Conservation (phyloP, 2,888 invertebrate genomes). For the Mechanitis messenoides region DNA sequence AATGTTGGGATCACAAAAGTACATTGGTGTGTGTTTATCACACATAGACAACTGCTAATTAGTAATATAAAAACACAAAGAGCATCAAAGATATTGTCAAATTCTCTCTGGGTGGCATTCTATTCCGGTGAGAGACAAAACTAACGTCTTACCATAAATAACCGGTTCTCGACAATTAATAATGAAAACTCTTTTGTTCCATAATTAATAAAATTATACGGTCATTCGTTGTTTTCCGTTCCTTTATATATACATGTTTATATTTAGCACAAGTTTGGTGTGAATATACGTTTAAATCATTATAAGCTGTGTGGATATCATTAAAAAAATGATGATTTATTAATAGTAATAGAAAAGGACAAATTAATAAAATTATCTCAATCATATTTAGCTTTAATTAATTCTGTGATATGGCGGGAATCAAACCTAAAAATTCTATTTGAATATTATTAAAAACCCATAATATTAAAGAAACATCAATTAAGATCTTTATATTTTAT, state of each 20-base stretch:
- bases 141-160: slow-evolving; percentile 62
- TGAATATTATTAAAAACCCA: too few relatives aligned
- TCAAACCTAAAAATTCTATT: too few relatives aligned
- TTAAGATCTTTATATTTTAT: background rate
- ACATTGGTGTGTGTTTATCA: background rate
- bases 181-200: slow-evolving; percentile 56
- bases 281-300: too few relatives aligned
- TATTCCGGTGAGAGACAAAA: slow-evolving; percentile 63
- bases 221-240: slow-evolving; percentile 35
- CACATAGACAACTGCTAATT: slow-evolving; percentile 12
- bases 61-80: slow-evolving; percentile 17
- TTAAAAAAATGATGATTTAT: too few relatives aligned
- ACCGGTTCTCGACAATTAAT: slow-evolving; percentile 71
- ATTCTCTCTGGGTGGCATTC: slow-evolving; percentile 62
- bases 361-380: too few relatives aligned
- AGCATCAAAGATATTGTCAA: slow-evolving; percentile 25
- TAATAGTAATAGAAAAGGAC: too few relatives aligned
- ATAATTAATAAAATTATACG: slow-evolving; percentile 46
- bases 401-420: too few relatives aligned
- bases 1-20: too few relatives aligned
- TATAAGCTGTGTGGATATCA: too few relatives aligned
- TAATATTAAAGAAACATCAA: background rate
- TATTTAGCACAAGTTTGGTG: background rate
- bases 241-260: slow-evolving; percentile 3
- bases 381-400: too few relatives aligned